Evolutionary conservation across 2,113 vertebrate genomes (phyloP).

Genomic region (Tor tambroides): DNA sequence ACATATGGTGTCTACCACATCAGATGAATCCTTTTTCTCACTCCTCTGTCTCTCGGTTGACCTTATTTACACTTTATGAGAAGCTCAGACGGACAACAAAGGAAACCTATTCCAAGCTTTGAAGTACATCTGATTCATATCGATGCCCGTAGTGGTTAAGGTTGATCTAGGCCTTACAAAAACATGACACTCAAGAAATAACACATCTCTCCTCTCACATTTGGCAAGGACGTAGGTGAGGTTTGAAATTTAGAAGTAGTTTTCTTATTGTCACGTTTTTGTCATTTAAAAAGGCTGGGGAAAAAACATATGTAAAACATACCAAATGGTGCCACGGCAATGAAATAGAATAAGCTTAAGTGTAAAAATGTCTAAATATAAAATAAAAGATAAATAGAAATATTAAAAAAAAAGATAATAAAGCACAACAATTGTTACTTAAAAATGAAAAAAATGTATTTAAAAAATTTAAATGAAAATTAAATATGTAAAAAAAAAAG

Average conservation of each 20-base stretch:
- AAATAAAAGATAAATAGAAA: not conserved
- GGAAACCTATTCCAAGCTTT: conserved; percentile 24
- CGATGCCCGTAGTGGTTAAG: not conserved
- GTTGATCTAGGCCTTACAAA: conserved; percentile 16
- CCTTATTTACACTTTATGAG: conserved; percentile 38
- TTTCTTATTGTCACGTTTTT: not conserved
- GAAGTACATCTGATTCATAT: conserved; percentile 37
- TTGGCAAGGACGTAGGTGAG: not conserved
- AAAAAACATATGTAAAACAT: not conserved
- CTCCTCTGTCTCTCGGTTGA: conserved; percentile 16
- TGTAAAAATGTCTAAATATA: not conserved
- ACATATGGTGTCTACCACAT: conserved; percentile 28
- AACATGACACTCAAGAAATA: not conserved
- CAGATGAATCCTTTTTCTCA: conserved; percentile 41
- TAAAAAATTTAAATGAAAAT: not conserved
- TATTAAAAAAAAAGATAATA: not conserved
- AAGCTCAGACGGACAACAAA: conserved; percentile 34
- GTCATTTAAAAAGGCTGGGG: not conserved
- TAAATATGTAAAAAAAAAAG: not conserved
- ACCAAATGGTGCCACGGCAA: not conserved
- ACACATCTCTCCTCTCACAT: not conserved
- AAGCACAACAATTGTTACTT: not conserved
- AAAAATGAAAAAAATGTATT: too few relatives aligned
- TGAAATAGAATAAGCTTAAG: not conserved
- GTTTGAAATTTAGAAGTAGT: not conserved